These are phyloP conservation scores for Acrobasis suavella DNA, from an alignment of 2,888 invertebrate genomes.

Conservation along the genomic window DNA sequence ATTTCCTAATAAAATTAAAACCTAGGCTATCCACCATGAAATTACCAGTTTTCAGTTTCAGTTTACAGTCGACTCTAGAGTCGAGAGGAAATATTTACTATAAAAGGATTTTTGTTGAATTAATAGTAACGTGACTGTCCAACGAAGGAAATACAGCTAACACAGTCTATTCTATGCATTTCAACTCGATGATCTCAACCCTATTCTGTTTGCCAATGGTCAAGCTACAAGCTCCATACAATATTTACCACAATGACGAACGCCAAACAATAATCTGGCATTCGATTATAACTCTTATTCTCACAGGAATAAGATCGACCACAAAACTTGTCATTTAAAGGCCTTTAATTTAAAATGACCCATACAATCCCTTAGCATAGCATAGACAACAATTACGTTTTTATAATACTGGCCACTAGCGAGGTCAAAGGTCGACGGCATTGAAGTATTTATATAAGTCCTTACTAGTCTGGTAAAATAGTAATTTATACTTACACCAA, in stretches of 20 bases:
- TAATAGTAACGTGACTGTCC: too few species aligned
- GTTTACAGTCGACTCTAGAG: too few species aligned
- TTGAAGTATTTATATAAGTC: too few species aligned
- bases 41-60: too few species aligned
- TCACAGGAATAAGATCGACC: not conserved
- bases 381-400: conserved; percentile 54
- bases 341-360: conserved; percentile 39
- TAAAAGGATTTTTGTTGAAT: too few species aligned
- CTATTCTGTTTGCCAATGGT: conserved; percentile 17
- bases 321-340: not conserved
- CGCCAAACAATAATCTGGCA: conserved; percentile 4
- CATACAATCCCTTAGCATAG: conserved; percentile 44
- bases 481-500: too few species aligned
- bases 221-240: conserved; percentile 17
- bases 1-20: too few species aligned
- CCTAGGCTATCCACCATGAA: too few species aligned
- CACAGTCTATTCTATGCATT: too few species aligned
- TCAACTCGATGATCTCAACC: not conserved
- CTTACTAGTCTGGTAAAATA: too few species aligned
- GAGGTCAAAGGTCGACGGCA: conserved; percentile 21
- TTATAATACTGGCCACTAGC: conserved; percentile 39
- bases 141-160: too few species aligned
- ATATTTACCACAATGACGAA: conserved; percentile 11
- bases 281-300: not conserved
- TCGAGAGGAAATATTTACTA: too few species aligned